Evolutionary conservation across 2,797 vertebrate species (phyloP).

Genomic region (Danio tinwini): DNA sequence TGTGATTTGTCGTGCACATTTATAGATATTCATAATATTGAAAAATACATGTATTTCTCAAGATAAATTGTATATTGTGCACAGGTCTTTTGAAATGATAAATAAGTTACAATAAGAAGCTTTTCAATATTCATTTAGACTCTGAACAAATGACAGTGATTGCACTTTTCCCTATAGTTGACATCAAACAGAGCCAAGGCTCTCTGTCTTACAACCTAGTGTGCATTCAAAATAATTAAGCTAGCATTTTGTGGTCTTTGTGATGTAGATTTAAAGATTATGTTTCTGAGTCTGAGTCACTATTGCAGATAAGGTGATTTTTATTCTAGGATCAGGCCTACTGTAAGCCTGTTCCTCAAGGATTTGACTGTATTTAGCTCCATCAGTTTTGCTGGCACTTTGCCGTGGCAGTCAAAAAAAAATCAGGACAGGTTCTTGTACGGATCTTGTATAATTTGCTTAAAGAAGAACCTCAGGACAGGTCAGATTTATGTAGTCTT

Average conservation of each 20-base stretch:
- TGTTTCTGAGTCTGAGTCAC: slow-evolving; percentile 2
- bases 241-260: slow-evolving; percentile 2
- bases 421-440: slow-evolving; percentile 50
- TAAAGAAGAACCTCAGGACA: slow-evolving; percentile 15
- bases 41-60: background rate
- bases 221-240: background rate
- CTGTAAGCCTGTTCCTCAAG: slow-evolving; percentile 28
- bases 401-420: slow-evolving; percentile 23
- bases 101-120: background rate
- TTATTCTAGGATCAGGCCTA: slow-evolving; percentile 4
- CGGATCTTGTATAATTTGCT: slow-evolving; percentile 31
- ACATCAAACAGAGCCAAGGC: background rate
- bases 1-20: no score
- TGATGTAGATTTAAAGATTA: background rate
- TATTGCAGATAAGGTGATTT: background rate
- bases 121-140: background rate
- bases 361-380: slow-evolving; percentile 39
- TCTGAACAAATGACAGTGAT: background rate
- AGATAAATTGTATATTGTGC: background rate
- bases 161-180: background rate
- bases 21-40: background rate
- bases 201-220: background rate
- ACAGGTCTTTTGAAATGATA: background rate
- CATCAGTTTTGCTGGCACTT: slow-evolving; percentile 24
- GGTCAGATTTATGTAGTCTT: slow-evolving; percentile 37